Evolutionary conservation across 2,797 vertebrate species (phyloP), one percentile per base, ranked within the genome.

Genomic region (Natrix natrix): DNA sequence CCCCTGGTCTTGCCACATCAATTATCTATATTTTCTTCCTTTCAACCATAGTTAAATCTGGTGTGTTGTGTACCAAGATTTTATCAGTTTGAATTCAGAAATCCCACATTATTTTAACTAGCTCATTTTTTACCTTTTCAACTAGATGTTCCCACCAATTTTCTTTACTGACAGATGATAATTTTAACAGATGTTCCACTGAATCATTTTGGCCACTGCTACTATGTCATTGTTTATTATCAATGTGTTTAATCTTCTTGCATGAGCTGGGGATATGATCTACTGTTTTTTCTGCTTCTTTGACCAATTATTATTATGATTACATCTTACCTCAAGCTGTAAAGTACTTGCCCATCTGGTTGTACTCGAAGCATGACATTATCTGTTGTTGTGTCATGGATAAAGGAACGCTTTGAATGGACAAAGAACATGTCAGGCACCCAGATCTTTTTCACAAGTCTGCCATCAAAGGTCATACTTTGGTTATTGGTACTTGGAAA

Each of bases 351-450:
- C 93, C 99, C 99, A 0, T 99, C 99, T 0, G 99, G 99, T 96
- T 99, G 99, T 86, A 99, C 99, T 12, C 99, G 98, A 93, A 99
- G 97, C 99, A 99, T 99, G 96, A 99, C 98, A 0, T 99, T 99
- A 95, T 99, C 99, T 0, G 99, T 99, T 32, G 99, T 99, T 91
- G 99, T 99, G 97, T 99, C 99, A 0, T 99, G 99, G 96, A 99
- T 99, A 96, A 99, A 99, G 43, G 99, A 99, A 90, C 99, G 98
- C 96, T 99, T 99, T 63, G 99, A 99, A 96, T 99, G 99, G 91
- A 99, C 99, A 0, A 99, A 99, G 96, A 99, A 99, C 99, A 99
- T 99, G 96, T 99, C 99, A 0, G 99, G 99, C 7, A 99, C 99
- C 99, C 99, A 99, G 94, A 99, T 99, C 97, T 99, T 99, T 97